Percentiles rank a stretch among this genome's conserved stretches.
phyloP scores from a whole-genome alignment of 1,140 invertebrate species.

The Samia ricini region DNA sequence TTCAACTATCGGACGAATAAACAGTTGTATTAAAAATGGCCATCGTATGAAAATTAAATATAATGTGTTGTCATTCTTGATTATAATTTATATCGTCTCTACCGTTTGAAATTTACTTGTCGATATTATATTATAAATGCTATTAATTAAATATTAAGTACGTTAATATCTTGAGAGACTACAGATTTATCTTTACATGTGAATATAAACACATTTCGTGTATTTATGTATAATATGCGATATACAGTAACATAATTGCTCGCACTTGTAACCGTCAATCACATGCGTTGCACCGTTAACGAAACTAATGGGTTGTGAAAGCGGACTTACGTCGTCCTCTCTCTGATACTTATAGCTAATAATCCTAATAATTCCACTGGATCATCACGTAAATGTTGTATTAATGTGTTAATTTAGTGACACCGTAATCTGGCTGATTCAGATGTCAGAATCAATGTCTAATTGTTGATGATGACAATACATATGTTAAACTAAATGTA shows the following conservation, averaged over 20 bases:
- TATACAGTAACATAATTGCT: slow-evolving; percentile 45
- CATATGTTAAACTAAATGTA: too few species aligned
- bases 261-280: slow-evolving; percentile 55
- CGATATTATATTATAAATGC: too few species aligned
- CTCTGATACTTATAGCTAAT: slow-evolving; percentile 8
- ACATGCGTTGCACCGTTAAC: slow-evolving; percentile 30
- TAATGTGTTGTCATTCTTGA: too few species aligned
- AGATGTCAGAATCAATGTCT: neutral
- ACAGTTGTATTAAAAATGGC: too few species aligned
- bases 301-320: slow-evolving; percentile 43
- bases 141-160: too few species aligned
- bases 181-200: neutral
- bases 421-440: neutral
- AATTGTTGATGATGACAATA: neutral
- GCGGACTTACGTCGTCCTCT: neutral
- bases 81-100: too few species aligned
- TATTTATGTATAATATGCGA: neutral
- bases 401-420: neutral
- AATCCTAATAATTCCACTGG: neutral
- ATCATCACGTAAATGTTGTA: neutral
- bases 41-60: too few species aligned
- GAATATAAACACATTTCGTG: neutral
- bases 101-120: too few species aligned
- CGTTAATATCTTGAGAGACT: too few species aligned
- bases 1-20: too few species aligned